phyloP scores from a whole-genome alignment of 2,888 invertebrate genomes.

The Cryptocephalus moraei region DNA sequence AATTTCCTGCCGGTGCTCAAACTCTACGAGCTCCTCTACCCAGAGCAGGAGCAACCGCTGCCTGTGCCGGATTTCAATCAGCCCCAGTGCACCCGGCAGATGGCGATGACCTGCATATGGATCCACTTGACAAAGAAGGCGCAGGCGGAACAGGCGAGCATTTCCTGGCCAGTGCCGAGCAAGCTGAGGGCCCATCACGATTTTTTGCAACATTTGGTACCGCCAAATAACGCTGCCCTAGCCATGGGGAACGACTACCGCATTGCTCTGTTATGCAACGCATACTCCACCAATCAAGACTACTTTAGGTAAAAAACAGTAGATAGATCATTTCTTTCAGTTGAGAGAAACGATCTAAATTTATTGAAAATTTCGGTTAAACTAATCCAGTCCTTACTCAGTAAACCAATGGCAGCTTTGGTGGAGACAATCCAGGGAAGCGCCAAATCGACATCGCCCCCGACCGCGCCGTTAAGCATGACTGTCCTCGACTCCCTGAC shows the following conservation, averaged over 20 bases:
- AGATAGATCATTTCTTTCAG: too few species aligned
- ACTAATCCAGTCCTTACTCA: conserved; percentile 33
- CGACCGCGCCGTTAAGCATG: conserved; percentile 85
- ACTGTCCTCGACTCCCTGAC: conserved; percentile 83
- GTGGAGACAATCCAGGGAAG: conserved; percentile 69
- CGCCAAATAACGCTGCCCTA: conserved; percentile 58
- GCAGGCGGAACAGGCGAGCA: conserved; percentile 69
- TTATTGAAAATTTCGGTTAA: too few species aligned
- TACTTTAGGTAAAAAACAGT: conserved; percentile 43
- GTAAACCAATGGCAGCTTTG: conserved; percentile 84
- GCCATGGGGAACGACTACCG: conserved; percentile 80
- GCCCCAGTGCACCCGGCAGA: conserved; percentile 76
- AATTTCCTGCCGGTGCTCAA: conserved; percentile 85
- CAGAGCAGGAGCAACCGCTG: conserved; percentile 81
- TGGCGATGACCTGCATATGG: conserved; percentile 96
- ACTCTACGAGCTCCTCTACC: conserved; percentile 84
- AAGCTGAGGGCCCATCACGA: conserved; percentile 42
- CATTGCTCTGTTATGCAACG: conserved; percentile 87
- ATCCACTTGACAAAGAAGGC: conserved; percentile 91
- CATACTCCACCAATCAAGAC: conserved; percentile 89
- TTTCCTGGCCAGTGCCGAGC: conserved; percentile 31
- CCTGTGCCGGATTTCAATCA: conserved; percentile 83
- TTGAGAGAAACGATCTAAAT: too few species aligned
- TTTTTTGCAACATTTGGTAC: conserved; percentile 75
- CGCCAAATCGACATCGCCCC: conserved; percentile 44